These are phyloP conservation scores for Conus betulinus DNA, from an alignment of 1,140 invertebrate genomes.

Conservation along the genomic window DNA sequence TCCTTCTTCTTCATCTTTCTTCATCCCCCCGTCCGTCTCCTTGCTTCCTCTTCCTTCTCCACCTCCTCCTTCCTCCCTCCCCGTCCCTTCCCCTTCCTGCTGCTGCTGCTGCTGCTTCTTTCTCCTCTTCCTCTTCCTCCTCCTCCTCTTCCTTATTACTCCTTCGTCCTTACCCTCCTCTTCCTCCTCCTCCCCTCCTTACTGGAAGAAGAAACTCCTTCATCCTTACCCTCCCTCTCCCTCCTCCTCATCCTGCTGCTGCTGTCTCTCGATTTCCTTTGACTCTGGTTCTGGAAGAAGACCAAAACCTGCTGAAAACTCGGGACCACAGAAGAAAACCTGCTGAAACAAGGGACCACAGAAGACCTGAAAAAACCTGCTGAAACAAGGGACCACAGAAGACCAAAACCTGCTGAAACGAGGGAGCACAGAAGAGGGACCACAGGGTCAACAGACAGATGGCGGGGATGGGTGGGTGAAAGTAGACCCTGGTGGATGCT, in stretches of 20 bases:
- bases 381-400: no score
- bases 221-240: neutral
- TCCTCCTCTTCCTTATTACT: neutral
- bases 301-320: no score
- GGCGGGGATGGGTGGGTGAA: slow-evolving; percentile 10
- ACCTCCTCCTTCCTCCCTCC: neutral
- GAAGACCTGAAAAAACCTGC: no score
- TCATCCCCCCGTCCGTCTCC: neutral
- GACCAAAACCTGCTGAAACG: neutral
- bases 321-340: no score
- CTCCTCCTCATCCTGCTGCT: neutral
- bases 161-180: neutral
- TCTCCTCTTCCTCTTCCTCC: neutral
- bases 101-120: neutral
- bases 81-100: no score
- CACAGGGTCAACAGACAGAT: neutral
- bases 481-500: slow-evolving; percentile 16
- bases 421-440: no score
- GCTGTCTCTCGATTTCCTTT: no score
- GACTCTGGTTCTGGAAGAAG: no score
- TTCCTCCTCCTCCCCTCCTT: no score
- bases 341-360: no score
- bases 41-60: neutral
- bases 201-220: no score
- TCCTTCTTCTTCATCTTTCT: neutral